Evolutionary conservation across 2,797 vertebrate species (phyloP).

Genomic region (Fistularia tabacaria): DNA sequence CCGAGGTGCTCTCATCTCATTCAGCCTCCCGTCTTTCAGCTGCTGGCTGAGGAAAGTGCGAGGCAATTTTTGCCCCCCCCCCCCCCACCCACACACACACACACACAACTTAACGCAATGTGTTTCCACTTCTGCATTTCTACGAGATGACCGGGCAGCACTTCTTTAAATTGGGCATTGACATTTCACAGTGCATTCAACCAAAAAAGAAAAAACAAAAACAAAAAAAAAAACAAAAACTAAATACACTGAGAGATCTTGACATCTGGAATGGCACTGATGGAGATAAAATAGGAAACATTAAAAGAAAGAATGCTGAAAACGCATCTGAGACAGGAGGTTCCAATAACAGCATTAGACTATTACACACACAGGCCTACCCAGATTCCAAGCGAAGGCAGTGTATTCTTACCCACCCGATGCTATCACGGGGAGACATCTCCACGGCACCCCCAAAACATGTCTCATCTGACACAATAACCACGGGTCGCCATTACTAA

Average conservation of each 20-base stretch:
- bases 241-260: slow-evolving; percentile 8
- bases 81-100: too few species aligned
- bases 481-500: slow-evolving; percentile 33
- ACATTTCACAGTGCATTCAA: slow-evolving; percentile 25
- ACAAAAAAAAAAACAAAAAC: too few species aligned
- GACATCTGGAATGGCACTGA: slow-evolving; percentile 47
- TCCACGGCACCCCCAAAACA: slow-evolving; percentile 38
- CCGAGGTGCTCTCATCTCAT: slow-evolving; percentile 20
- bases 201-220: too few species aligned
- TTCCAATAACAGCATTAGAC: slow-evolving; percentile 54
- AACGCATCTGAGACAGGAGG: slow-evolving; percentile 55
- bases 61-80: slow-evolving; percentile 28
- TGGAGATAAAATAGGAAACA: slow-evolving; percentile 43
- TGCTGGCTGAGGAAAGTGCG: slow-evolving; percentile 56
- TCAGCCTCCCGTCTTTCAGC: too few species aligned
- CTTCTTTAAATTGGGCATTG: slow-evolving; percentile 26
- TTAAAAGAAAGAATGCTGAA: slow-evolving; percentile 41
- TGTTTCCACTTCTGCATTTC: slow-evolving; percentile 48
- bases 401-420: slow-evolving; percentile 15
- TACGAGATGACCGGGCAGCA: slow-evolving; percentile 35
- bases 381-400: slow-evolving; percentile 12
- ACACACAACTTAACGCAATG: slow-evolving; percentile 29
- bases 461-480: slow-evolving; percentile 61
- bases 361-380: slow-evolving; percentile 28
- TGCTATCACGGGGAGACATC: slow-evolving; percentile 56